phyloP scores from a whole-genome alignment of 2,888 invertebrate species.

The Mimachlamys varia region DNA sequence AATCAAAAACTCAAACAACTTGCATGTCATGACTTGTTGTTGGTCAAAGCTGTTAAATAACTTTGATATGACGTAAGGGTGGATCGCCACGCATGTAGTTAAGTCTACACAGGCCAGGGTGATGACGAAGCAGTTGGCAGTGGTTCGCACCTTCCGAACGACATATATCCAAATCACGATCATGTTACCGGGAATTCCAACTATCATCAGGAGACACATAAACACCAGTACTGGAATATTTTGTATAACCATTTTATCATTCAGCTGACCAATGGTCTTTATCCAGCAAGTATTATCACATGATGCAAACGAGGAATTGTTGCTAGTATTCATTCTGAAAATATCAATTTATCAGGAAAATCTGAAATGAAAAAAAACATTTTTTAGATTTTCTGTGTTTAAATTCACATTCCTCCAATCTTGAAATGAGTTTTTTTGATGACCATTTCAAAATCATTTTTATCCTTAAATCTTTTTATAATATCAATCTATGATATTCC shows the following conservation, averaged over 20 bases:
- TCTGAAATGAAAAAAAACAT: neutral
- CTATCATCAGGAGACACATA: constrained; percentile 58
- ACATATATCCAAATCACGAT: constrained; percentile 59
- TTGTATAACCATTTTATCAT: neutral
- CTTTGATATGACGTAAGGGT: constrained; percentile 63
- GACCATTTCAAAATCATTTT: too few species aligned
- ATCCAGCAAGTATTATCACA: neutral
- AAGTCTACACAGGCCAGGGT: constrained; percentile 61
- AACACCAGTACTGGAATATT: constrained; percentile 52
- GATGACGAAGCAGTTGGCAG: constrained; percentile 57
- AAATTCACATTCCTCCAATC: too few species aligned
- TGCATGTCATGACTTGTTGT: constrained; percentile 55
- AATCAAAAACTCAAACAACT: constrained; percentile 61
- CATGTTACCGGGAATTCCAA: constrained; percentile 59
- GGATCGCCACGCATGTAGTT: constrained; percentile 58
- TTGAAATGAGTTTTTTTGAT: too few species aligned
- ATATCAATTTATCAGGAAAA: neutral
- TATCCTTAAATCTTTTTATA: too few species aligned
- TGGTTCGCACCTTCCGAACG: constrained; percentile 48
- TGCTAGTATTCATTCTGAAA: neutral
- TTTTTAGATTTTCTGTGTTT: neutral
- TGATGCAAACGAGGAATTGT: neutral
- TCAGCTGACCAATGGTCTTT: neutral
- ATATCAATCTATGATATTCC: too few species aligned
- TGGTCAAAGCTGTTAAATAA: constrained; percentile 57